phyloP scores from a whole-genome alignment of 2,797 vertebrate genomes.

The Serranus cabrilla region DNA sequence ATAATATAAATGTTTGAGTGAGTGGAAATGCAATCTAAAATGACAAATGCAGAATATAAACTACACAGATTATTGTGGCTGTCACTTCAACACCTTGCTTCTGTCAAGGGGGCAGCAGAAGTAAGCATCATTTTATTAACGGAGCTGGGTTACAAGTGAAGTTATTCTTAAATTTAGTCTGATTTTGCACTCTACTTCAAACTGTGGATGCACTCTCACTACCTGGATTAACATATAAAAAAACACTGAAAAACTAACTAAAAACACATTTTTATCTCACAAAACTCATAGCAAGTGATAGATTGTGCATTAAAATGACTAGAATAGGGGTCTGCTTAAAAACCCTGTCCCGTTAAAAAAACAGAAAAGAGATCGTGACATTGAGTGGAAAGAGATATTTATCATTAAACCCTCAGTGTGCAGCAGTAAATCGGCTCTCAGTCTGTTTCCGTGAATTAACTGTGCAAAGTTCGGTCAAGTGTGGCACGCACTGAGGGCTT shows the following conservation, averaged over 20 bases:
- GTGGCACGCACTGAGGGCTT: no score
- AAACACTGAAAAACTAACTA: neutral
- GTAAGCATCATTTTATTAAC: neutral
- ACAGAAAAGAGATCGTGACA: no score
- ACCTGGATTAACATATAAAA: neutral
- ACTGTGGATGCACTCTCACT: neutral
- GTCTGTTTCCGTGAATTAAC: no score
- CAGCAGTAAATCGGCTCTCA: no score
- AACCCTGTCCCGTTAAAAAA: no score
- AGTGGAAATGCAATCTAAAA: slow-evolving; percentile 1
- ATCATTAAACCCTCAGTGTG: no score
- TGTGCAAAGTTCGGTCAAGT: no score
- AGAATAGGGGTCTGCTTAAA: no score
- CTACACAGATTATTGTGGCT: neutral
- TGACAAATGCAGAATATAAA: neutral
- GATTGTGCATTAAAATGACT: neutral
- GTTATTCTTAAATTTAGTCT: neutral
- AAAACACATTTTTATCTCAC: neutral
- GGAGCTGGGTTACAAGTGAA: neutral
- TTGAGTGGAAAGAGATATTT: no score
- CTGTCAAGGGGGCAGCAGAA: neutral
- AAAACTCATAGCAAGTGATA: neutral
- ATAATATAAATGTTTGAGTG: neutral
- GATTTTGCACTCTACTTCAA: slow-evolving; percentile 3
- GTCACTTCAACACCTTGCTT: slow-evolving; percentile 1